These are phyloP conservation scores for Trichogramma dendrolimi DNA, from an alignment of 2,888 invertebrate genomes.

Conservation along the genomic window DNA sequence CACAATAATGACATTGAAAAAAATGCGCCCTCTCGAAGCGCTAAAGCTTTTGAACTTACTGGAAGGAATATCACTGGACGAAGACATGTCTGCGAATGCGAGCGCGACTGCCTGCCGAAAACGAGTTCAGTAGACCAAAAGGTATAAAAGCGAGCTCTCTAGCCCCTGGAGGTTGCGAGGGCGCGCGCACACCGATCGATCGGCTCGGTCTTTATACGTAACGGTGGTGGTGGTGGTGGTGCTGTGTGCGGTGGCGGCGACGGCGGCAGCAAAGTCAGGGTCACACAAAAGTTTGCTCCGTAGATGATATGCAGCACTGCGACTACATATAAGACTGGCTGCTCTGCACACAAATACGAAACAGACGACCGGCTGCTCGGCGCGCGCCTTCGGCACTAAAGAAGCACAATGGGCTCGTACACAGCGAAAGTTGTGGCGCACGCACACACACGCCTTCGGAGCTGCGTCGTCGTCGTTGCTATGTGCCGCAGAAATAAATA, in stretches of 20 bases:
- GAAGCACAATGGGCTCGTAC: too few relatives aligned
- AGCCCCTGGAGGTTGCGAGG: neutral
- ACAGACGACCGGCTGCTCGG: slow-evolving; percentile 12
- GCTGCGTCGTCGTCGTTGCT: too few relatives aligned
- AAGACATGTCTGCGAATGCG: slow-evolving; percentile 10
- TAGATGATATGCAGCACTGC: neutral
- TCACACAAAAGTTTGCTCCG: neutral
- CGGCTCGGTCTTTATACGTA: neutral
- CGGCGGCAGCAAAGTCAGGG: slow-evolving; percentile 17
- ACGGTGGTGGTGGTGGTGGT: too few relatives aligned
- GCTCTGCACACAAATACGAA: neutral
- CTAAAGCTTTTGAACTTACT: slow-evolving; percentile 13
- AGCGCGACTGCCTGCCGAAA: neutral
- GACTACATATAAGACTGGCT: too few relatives aligned
- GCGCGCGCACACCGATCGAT: slow-evolving; percentile 7
- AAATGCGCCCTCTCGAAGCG: neutral
- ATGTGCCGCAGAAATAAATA: too few relatives aligned
- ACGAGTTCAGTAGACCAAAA: neutral
- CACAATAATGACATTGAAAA: neutral
- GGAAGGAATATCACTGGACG: slow-evolving; percentile 17
- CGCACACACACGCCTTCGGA: too few relatives aligned
- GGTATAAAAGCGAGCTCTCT: too few relatives aligned
- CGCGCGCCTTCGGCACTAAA: slow-evolving; percentile 16
- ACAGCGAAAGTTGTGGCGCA: too few relatives aligned
- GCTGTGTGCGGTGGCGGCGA: neutral